Evolutionary conservation across 2,888 invertebrate genomes (phyloP).

Genomic region (Stenoptilia bipunctidactyla): DNA sequence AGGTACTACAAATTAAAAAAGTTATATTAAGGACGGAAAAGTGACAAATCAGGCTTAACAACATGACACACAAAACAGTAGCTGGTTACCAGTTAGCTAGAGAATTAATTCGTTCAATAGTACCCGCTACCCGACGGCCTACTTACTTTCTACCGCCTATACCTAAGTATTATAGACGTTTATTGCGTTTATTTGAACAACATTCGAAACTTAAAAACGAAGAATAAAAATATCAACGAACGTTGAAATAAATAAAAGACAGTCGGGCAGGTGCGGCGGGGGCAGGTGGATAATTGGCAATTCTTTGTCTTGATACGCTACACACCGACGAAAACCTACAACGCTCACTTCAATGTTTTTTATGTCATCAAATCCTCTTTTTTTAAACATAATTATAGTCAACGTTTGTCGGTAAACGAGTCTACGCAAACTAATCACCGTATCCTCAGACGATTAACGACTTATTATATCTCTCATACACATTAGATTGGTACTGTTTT

Average conservation of each 20-base stretch:
- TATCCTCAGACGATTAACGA: background rate
- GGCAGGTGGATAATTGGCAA: slow-evolving; percentile 70
- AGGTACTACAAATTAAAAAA: no score
- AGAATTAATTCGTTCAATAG: background rate
- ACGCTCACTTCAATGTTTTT: background rate
- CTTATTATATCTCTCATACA: no score
- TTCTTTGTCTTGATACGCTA: slow-evolving; percentile 62
- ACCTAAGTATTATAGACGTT: background rate
- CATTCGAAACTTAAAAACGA: slow-evolving; percentile 37
- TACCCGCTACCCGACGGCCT: background rate
- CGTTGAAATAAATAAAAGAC: slow-evolving; percentile 67
- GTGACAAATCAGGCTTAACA: no score
- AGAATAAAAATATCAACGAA: slow-evolving; percentile 67
- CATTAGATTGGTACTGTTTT: no score
- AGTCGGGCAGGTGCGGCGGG: slow-evolving; percentile 49
- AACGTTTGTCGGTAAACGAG: background rate
- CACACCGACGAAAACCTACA: slow-evolving; percentile 35
- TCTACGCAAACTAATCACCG: background rate
- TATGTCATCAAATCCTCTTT: background rate
- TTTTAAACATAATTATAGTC: background rate
- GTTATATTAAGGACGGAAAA: no score
- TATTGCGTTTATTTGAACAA: background rate
- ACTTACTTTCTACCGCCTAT: background rate
- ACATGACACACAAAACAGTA: no score
- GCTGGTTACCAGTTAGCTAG: background rate